A percentile compares a stretch with the other conserved stretches of the same genome.
phyloP scores from a whole-genome alignment of 2,888 invertebrate genomes.

The Thalpophila matura region DNA sequence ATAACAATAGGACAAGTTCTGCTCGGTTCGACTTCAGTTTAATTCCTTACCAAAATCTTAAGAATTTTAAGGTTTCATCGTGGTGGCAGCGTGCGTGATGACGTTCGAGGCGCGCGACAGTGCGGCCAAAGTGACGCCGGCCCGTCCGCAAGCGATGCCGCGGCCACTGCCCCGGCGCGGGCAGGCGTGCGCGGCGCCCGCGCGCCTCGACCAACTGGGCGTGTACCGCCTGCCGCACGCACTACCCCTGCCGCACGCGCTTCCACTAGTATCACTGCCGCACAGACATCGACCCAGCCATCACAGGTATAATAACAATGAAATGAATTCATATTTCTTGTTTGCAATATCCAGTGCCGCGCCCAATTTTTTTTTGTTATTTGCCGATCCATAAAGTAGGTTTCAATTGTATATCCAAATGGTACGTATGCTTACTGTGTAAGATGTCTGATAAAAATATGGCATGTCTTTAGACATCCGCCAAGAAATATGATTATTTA shows the following conservation, averaged over 20 bases:
- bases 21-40: too few relatives aligned
- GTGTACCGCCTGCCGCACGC: slow-evolving; percentile 92
- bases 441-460: too few relatives aligned
- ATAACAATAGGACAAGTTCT: too few relatives aligned
- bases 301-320: slow-evolving; percentile 84
- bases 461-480: too few relatives aligned
- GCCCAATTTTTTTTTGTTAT: slow-evolving; percentile 4
- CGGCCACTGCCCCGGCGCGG: slow-evolving; percentile 88
- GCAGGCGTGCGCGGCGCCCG: slow-evolving; percentile 84
- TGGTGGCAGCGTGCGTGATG: slow-evolving; percentile 99
- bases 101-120: slow-evolving; percentile 99
- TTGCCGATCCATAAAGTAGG: background rate
- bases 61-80: slow-evolving; percentile 96
- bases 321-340: too few relatives aligned
- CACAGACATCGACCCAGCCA: slow-evolving; percentile 82
- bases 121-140: slow-evolving; percentile 96
- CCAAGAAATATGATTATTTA: too few relatives aligned
- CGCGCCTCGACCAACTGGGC: slow-evolving; percentile 93
- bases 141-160: slow-evolving; percentile 90
- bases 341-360: slow-evolving; percentile 16
- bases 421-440: slow-evolving; percentile 24
- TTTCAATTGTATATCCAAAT: slow-evolving; percentile 6
- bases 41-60: too few relatives aligned
- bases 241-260: slow-evolving; percentile 84
- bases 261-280: slow-evolving; percentile 75